Evolutionary conservation across 2,113 vertebrate genomes (phyloP), one percentile per base, ranked within the genome.

Genomic region (Prolemur simus): DNA sequence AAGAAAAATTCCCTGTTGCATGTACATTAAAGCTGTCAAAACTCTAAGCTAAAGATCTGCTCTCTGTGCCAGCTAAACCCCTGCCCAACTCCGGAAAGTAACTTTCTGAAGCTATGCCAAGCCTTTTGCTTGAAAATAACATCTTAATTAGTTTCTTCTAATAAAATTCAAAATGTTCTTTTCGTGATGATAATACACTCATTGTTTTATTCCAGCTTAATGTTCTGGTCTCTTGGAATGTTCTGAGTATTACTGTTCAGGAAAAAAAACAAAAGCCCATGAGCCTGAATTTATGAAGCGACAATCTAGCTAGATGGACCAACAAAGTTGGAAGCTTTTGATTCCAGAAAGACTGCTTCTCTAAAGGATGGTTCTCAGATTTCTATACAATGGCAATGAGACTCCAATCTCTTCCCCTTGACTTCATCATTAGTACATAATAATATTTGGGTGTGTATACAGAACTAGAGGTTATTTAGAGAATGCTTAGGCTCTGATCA

Each of bases 21-120:
- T 95, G 98, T 96, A 91, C 1, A 34, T 83, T 98, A 96, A 98
- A 98, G 80, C 96, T 97, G 98, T 63, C 0, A 98, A 98, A 98
- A 98, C 56, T 94, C 94, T 96, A 97, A 98, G 94, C 81, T 96
- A 42, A 71, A 95, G 96, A 98, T 97, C 94, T 96, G 94, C 84
- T 98, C 97, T 94, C 92, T 93, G 96, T 97, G 98, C 98, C 98
- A 98, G 96, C 92, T 86, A 97, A 98, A 96, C 85, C 93, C 91
- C 96, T 96, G 88, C 97, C 94, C 66, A 8, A 52, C 60, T 97
- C 96, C 21, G 32, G 92, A 98, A 98, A 97, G 94, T 95, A 98
- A 97, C 96, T 97, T 98, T 98, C 98, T 98, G 98, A 98, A 98
- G 98, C 95, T 93, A 96, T 93, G 98, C 98, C 98, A 98, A 96